phyloP scores from a whole-genome alignment of 2,113 vertebrate genomes.

The Brienomyrus brachyistius region DNA sequence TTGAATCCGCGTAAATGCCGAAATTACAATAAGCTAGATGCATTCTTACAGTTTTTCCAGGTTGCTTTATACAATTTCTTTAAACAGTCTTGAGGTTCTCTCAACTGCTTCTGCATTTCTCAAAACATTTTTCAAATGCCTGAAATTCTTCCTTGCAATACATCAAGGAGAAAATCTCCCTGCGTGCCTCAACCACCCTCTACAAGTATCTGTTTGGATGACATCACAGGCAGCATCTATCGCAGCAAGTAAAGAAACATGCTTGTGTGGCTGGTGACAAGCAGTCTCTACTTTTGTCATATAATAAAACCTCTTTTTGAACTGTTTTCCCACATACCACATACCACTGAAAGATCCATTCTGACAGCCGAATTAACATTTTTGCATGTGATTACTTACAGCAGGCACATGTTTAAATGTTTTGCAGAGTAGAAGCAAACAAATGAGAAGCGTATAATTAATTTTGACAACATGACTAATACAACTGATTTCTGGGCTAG shows the following conservation, averaged over 20 bases:
- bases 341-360: background rate
- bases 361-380: background rate
- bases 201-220: background rate
- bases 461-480: background rate
- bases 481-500: background rate
- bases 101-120: too few relatives aligned
- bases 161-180: background rate
- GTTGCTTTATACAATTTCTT: too few relatives aligned
- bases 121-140: too few relatives aligned
- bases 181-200: background rate
- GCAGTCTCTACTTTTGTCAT: background rate
- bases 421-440: background rate
- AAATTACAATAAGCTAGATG: background rate
- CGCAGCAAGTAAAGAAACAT: background rate
- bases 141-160: background rate
- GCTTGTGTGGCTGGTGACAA: background rate
- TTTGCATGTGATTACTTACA: too few relatives aligned
- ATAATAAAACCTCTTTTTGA: background rate
- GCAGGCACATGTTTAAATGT: background rate
- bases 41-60: background rate
- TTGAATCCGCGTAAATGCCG: background rate
- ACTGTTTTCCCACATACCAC: background rate
- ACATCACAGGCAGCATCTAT: background rate
- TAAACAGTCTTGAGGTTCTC: too few relatives aligned
- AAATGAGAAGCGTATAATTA: background rate